These are phyloP conservation scores for Fistularia tabacaria DNA, from an alignment of 2,797 vertebrate species.

Conservation along the genomic window DNA sequence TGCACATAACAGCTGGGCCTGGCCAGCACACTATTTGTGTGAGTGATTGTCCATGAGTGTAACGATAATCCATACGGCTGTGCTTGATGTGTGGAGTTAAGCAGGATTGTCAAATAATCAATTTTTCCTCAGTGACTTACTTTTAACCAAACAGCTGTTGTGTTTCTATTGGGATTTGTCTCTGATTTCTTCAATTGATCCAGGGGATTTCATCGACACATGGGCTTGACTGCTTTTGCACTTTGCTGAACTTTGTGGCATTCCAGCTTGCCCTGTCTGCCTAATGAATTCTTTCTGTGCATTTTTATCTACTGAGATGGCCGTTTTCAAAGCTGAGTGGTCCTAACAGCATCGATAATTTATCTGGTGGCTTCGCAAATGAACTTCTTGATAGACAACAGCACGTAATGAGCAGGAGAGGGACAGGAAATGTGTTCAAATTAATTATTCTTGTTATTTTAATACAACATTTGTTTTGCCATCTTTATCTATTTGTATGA, in stretches of 20 bases:
- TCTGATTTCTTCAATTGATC: conserved; percentile 51
- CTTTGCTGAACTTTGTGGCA: conserved; percentile 50
- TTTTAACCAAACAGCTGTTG: conserved; percentile 46
- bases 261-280: conserved; percentile 39
- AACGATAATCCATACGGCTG: conserved; percentile 62
- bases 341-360: conserved; percentile 57
- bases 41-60: conserved; percentile 53
- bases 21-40: conserved; percentile 43
- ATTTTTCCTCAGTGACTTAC: conserved; percentile 49
- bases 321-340: conserved; percentile 38
- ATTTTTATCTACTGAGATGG: conserved; percentile 55
- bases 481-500: no score
- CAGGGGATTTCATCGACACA: conserved; percentile 57
- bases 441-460: conserved; percentile 16
- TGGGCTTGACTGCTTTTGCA: conserved; percentile 54
- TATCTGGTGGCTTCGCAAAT: conserved; percentile 40
- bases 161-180: conserved; percentile 50
- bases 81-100: conserved; percentile 54
- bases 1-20: conserved; percentile 21
- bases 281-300: conserved; percentile 58
- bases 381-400: conserved; percentile 42
- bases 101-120: conserved; percentile 68
- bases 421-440: conserved; percentile 19
- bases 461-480: not conserved
- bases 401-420: conserved; percentile 9